phyloP scores from a whole-genome alignment of 2,888 invertebrate species.

The Volucella inflata region DNA sequence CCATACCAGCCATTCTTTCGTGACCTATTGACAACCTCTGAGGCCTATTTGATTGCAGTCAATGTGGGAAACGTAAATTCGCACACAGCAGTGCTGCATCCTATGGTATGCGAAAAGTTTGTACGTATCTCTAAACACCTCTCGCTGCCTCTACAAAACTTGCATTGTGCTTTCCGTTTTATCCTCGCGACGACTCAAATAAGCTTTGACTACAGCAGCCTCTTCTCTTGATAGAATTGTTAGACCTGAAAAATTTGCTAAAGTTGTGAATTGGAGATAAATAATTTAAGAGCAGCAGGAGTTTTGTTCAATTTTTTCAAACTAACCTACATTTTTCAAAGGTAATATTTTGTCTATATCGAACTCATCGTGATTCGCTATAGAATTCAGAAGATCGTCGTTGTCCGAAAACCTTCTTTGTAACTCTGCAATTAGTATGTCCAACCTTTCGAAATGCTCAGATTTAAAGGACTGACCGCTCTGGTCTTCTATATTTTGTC shows the following conservation, averaged over 20 bases:
- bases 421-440: neutral
- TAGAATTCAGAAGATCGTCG: neutral
- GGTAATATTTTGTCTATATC: neutral
- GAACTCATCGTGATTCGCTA: neutral
- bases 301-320: too few relatives aligned
- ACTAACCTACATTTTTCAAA: too few relatives aligned
- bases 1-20: slow-evolving; percentile 75
- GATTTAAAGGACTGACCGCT: neutral
- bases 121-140: neutral
- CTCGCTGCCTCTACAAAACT: neutral
- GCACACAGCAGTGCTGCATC: slow-evolving; percentile 1
- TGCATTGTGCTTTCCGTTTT: neutral
- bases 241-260: neutral
- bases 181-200: neutral
- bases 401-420: too few relatives aligned
- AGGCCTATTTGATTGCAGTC: slow-evolving; percentile 76
- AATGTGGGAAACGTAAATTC: slow-evolving; percentile 74
- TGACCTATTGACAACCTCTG: slow-evolving; percentile 75
- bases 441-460: neutral
- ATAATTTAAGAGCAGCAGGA: too few relatives aligned
- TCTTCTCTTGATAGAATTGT: neutral
- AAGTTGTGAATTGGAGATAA: neutral
- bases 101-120: too few relatives aligned
- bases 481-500: too few relatives aligned
- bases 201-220: neutral